Percentiles rank a stretch among this genome's conserved stretches.
These are phyloP conservation scores for Heliconius charithonia DNA, from an alignment of 2,888 invertebrate genomes.

Conservation along the genomic window DNA sequence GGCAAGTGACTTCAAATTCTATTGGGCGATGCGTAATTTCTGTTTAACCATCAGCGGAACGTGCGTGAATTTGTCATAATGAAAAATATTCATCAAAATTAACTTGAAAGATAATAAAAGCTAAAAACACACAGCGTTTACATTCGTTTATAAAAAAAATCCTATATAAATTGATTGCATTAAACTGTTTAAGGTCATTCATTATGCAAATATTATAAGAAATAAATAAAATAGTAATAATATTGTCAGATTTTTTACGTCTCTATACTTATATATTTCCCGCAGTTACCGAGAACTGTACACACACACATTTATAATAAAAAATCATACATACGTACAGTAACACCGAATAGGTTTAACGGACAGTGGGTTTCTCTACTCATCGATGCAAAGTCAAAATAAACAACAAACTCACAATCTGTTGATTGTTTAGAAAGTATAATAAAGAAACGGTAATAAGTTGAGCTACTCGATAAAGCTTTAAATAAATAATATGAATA, in stretches of 20 bases:
- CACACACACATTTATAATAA: neutral
- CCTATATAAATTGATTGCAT: neutral
- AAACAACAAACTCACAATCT: conserved; percentile 8
- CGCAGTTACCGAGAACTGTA: neutral
- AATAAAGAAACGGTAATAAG: neutral
- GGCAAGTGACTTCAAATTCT: neutral
- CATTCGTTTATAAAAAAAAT: neutral
- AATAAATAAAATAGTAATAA: neutral
- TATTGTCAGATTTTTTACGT: neutral
- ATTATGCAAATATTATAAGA: neutral
- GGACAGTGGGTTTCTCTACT: conserved; percentile 12
- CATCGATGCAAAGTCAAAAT: neutral
- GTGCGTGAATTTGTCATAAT: too few relatives aligned
- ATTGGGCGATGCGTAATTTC: too few relatives aligned
- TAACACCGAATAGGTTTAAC: neutral
- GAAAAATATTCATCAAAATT: too few relatives aligned
- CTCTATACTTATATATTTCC: neutral
- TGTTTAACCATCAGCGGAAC: too few relatives aligned
- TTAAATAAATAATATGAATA: neutral
- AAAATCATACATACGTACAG: neutral
- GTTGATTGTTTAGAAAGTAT: conserved; percentile 10
- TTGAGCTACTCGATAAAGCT: neutral
- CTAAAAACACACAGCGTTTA: neutral
- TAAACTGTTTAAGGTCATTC: neutral
- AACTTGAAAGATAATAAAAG: too few relatives aligned